Base-by-base conservation (phyloP, 2,797 vertebrate genomes). In the Scarus forsteni region DNA sequence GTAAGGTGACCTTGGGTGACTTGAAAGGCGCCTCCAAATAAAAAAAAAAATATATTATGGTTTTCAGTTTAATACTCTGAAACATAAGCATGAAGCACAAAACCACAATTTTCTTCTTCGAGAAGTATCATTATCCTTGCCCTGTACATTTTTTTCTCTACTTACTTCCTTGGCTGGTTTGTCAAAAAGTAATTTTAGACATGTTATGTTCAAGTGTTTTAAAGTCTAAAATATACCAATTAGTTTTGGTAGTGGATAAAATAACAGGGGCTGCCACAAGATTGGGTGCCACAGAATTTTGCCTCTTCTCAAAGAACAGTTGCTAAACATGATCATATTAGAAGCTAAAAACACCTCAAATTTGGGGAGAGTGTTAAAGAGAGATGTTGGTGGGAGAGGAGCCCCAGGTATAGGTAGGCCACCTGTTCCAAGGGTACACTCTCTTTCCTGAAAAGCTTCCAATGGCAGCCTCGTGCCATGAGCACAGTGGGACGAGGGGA, bases 401-500 rank as follows among this genome's bases (percentile, higher is more conserved):
- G 92, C 89, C 88, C 83, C 80, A 82, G 92, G 91, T 93, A 87
- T 84, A 91, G 90, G 83, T 87, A 89, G 88, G 87, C 93, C 93
- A 94, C 93, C 93, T 94, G 93, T 95, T 94, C 90, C 93, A 94
- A 94, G 93, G 94, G 92, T 94, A 94, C 89, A 77, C 69, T 66
- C 82, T 79, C 85, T 81, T 80, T 89, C 76, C 92, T 92, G 91
- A 90, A 88, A 81, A 81, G 78, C 70, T 83, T 92, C 87, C 92
- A 92, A 93, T 86, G 87, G 88, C 86, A 92, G 89, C 76, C 67
- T 86, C 19, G 75, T 88, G 89, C 91, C 90, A 92, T 85, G 84
- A 86, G 87, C 86, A 76, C 89, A 88, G 34, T 78, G 85, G 93
- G 94, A 89, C 84, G 49, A 84, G 85, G 90, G 82, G 85, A 89